Evolutionary conservation across 2,113 vertebrate species (phyloP).

Genomic region (Elachura formosa): DNA sequence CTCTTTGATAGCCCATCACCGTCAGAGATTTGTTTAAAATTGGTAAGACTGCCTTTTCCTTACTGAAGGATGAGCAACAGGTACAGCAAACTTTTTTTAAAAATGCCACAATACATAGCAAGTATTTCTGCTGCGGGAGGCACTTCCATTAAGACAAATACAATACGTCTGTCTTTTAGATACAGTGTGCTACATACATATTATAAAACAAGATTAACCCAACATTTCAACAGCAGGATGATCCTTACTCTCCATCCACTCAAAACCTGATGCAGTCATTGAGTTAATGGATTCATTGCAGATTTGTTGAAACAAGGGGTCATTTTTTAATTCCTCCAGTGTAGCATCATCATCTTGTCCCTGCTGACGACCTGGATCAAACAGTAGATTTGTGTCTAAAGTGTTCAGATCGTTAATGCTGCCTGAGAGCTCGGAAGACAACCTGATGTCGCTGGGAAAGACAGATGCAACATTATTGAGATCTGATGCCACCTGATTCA

Average conservation of each 20-base stretch:
- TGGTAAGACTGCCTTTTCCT: conserved; percentile 68
- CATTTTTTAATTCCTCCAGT: conserved; percentile 90
- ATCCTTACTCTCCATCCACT: conserved; percentile 99
- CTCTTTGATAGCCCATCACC: conserved; percentile 70
- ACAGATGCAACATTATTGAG: conserved; percentile 75
- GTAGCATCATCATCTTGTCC: conserved; percentile 89
- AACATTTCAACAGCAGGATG: conserved; percentile 96
- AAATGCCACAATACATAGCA: conserved; percentile 82
- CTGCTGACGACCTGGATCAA: conserved; percentile 93
- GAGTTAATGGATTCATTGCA: conserved; percentile 88
- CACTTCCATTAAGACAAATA: conserved; percentile 91
- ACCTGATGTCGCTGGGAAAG: conserved; percentile 88
- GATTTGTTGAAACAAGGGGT: conserved; percentile 94
- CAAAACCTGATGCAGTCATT: conserved; percentile 83
- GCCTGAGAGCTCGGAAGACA: conserved; percentile 92
- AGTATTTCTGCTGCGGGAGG: conserved; percentile 86
- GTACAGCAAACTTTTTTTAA: conserved; percentile 76
- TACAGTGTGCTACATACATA: conserved; percentile 87
- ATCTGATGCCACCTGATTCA: conserved; percentile 84
- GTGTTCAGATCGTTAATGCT: conserved; percentile 96
- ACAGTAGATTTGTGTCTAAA: conserved; percentile 93
- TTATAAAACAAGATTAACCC: conserved; percentile 84
- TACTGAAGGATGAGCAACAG: conserved; percentile 74
- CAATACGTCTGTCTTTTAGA: conserved; percentile 82
- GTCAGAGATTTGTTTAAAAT: conserved; percentile 68